Base-by-base conservation (phyloP, 2,113 vertebrate genomes). In the Calyptomena viridis region DNA sequence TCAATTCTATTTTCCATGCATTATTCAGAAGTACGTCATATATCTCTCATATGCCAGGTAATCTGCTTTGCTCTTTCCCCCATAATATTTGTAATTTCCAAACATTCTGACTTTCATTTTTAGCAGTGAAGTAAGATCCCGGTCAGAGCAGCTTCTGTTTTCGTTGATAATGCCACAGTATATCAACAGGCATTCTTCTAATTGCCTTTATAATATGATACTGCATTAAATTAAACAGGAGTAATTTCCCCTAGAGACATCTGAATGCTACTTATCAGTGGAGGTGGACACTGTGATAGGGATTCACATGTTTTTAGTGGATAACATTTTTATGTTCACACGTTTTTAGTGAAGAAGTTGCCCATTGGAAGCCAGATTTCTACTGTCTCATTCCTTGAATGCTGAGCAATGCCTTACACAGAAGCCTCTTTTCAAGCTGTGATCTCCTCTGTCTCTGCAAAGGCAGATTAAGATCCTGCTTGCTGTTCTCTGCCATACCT, bases 171-270 rank as follows among this genome's bases (percentile, higher is more conserved):
- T 84, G 37, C n/a, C 7, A 50, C 81, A 95, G 31, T 94, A 71
- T 85, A 84, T 89, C 83, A 96, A 84, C 72, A 86, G 75, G 49
- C 68, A 69, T 74, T 74, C 60, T 94, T 91, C 76, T 95, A 86
- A 89, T 75, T 94, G 22, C 63, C 67, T 89, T 90, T 92, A 39
- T 31, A 31, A 84, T 87, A 69, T 20, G 10, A 37, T 84, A 92
- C 50, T 80, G 37, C 69, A 44, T 93, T 76, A 46, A 81, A 89
- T 89, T 83, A 84, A 96, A 89, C 78, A 68, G 66, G 46, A 89
- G 42, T 17, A 5, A 76, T 93, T 88, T 77, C 55, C 63, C 53
- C 77, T 69, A 14, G 44, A 78, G 76, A 46, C 16, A 53, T 37
- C 23, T 20, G n/a, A 67, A 52, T 31, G 24, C 25, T 74, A 14